These are phyloP conservation scores for Mormyrus proboscirostris DNA, from an alignment of 2,797 vertebrate species.

Conservation along the genomic window DNA sequence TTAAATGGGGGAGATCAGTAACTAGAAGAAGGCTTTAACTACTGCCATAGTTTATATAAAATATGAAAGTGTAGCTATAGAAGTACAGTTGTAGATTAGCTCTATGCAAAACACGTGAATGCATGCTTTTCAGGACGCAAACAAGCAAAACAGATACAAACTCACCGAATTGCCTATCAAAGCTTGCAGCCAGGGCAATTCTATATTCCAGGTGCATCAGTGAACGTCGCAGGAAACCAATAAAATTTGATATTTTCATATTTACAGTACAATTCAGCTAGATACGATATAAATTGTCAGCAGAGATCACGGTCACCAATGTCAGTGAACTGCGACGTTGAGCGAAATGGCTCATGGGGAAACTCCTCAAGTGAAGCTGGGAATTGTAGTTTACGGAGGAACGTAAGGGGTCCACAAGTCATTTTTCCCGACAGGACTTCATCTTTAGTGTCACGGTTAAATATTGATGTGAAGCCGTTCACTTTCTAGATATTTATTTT, in stretches of 20 bases:
- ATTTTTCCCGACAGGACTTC: neutral
- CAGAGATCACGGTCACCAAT: slow-evolving; percentile 55
- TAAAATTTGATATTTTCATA: slow-evolving; percentile 45
- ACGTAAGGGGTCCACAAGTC: neutral
- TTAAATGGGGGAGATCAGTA: neutral
- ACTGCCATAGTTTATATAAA: neutral
- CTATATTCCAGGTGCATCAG: slow-evolving; percentile 53
- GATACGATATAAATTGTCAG: slow-evolving; percentile 19
- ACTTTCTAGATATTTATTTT: neutral
- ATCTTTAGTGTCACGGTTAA: neutral
- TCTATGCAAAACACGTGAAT: slow-evolving; percentile 1
- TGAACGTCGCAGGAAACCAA: slow-evolving; percentile 52
- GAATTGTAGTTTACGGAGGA: slow-evolving; percentile 6
- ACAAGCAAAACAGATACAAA: neutral
- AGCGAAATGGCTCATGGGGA: slow-evolving; percentile 11
- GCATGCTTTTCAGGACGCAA: neutral
- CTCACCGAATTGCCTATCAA: slow-evolving; percentile 58
- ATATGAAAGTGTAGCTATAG: neutral
- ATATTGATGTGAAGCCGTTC: neutral
- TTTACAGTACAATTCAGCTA: slow-evolving; percentile 17
- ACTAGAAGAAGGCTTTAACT: neutral
- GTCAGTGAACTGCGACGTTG: slow-evolving; percentile 21
- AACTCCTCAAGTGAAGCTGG: slow-evolving; percentile 12
- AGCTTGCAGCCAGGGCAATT: slow-evolving; percentile 50
- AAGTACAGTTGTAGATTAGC: neutral